Percentiles rank a stretch among this genome's conserved stretches.
These are phyloP conservation scores for Trisateles emortualis DNA, from an alignment of 2,888 invertebrate genomes.

Conservation along the genomic window DNA sequence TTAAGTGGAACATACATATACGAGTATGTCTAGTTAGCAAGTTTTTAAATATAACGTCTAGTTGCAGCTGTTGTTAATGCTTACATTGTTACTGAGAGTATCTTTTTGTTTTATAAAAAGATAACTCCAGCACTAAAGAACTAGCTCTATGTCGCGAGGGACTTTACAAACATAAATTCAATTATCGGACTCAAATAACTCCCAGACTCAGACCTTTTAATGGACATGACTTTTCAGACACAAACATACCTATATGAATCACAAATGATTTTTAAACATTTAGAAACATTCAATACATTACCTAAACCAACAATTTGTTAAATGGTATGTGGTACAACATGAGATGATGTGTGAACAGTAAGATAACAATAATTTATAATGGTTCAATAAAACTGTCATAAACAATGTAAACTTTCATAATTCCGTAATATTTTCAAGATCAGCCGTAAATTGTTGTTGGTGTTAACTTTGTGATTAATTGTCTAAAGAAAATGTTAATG, in stretches of 20 bases:
- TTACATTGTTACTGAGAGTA: slow-evolving; percentile 29
- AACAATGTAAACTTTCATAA: slow-evolving; percentile 40
- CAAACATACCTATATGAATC: too few species aligned
- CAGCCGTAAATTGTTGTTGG: slow-evolving; percentile 50
- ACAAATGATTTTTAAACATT: too few species aligned
- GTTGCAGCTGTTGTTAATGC: slow-evolving; percentile 22
- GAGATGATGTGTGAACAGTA: neutral
- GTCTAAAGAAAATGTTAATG: slow-evolving; percentile 35
- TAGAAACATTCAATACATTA: too few species aligned
- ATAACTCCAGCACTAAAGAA: too few species aligned
- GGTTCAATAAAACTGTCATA: neutral
- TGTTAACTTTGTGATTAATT: slow-evolving; percentile 46
- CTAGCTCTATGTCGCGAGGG: too few species aligned
- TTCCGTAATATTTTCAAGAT: slow-evolving; percentile 46
- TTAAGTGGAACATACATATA: too few species aligned
- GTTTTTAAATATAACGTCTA: slow-evolving; percentile 7
- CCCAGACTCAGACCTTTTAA: too few species aligned
- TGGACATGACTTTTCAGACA: too few species aligned
- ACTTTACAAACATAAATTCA: too few species aligned
- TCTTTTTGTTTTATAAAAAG: neutral
- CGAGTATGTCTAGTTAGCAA: slow-evolving; percentile 5
- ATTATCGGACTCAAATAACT: too few species aligned
- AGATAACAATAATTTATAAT: slow-evolving; percentile 2
- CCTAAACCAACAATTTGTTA: neutral
- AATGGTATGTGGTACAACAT: neutral